Conservation (phyloP, 1,140 invertebrate species). For the Ridgeia piscesae region DNA sequence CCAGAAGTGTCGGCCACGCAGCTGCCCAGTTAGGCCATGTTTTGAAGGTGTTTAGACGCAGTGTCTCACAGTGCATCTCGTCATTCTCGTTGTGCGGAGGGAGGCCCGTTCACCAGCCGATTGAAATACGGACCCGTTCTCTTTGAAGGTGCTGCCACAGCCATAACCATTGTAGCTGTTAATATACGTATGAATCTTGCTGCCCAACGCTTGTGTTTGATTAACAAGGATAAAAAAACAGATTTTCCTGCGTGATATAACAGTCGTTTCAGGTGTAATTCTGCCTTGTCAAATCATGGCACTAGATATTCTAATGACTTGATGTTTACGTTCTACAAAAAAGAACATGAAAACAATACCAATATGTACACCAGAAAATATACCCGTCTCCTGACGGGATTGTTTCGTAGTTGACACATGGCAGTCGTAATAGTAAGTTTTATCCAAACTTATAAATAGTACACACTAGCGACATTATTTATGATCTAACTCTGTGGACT, state of each 20-base stretch:
- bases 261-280: neutral
- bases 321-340: neutral
- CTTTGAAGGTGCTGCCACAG: neutral
- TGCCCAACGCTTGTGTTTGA: neutral
- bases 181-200: neutral
- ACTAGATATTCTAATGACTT: neutral
- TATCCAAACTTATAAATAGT: no score
- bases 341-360: no score
- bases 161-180: neutral
- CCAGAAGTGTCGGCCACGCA: conserved; percentile 14
- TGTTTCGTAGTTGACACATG: no score
- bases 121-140: neutral
- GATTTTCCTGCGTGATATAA: neutral
- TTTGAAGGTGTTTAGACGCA: conserved; percentile 2
- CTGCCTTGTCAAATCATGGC: neutral
- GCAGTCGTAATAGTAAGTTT: no score
- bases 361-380: no score
- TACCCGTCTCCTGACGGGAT: no score
- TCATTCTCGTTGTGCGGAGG: neutral
- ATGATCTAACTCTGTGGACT: no score
- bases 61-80: neutral
- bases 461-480: no score
- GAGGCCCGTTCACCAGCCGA: neutral
- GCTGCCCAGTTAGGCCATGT: conserved; percentile 17
- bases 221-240: neutral